Base-by-base conservation (phyloP, 2,797 vertebrate genomes). In the Scarus forsteni region DNA sequence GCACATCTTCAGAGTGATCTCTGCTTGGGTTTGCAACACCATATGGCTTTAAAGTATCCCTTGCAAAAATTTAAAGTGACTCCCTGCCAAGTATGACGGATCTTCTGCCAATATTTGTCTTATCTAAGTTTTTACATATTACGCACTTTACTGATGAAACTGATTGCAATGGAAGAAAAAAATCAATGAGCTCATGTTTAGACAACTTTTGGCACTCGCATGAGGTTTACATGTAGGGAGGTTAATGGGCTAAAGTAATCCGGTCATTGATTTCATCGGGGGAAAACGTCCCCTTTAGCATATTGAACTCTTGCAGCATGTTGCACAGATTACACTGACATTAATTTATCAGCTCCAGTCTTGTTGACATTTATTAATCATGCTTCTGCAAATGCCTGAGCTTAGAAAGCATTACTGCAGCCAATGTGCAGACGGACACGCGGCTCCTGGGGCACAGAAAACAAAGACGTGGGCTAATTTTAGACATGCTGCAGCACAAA, bases 401-500 rank as follows among this genome's bases (percentile, higher is more conserved):
- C 35, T 79, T 57, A 53, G n/a, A 66, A 54, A 55, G 4, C 15
- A 35, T 66, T 60, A 42, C n/a, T 56, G 53, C 36, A 34, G 62
- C 58, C 46, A 48, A 81, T 73, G 42, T 60, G 51, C 18, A 40
- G 53, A 74, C 64, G 72, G 75, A 79, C 77, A 70, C 44, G 70
- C 72, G 66, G 60, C 65, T 83, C 72, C 74, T 10, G 59, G 60
- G 72, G 71, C 80, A 46, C 46, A 50, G 54, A 40, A 63, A 79
- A 80, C 54, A 79, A 80, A 66, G 62, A 60, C 0, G 0, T 18
- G 51, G 67, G 55, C 66, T 84, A 64, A 82, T 78, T 79, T 85
- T 81, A 87, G 84, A 86, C 59, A 70, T 9, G 58, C 70, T 62
- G 73, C 75, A 72, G 36, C 67, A 71, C 71, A 66, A 67, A 79